phyloP scores from a whole-genome alignment of 2,113 vertebrate genomes.

The Ardeotis arabs region DNA sequence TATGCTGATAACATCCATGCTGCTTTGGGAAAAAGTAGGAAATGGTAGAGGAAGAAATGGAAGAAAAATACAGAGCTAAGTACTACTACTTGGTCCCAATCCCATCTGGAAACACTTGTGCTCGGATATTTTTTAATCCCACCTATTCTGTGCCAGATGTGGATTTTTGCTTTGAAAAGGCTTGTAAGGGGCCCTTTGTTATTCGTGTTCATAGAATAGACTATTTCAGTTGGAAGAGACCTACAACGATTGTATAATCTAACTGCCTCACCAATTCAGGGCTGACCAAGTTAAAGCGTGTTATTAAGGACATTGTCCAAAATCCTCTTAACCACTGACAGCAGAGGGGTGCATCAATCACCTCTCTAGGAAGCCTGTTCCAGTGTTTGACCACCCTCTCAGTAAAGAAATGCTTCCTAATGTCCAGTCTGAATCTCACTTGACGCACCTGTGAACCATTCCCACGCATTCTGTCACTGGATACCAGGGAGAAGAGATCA shows the following conservation, averaged over 20 bases:
- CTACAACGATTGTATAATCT: neutral
- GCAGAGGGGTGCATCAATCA: too few relatives aligned
- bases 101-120: neutral
- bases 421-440: neutral
- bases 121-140: neutral
- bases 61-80: neutral
- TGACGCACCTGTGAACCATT: neutral
- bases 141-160: neutral
- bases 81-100: neutral
- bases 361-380: neutral
- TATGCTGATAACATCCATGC: neutral
- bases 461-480: neutral
- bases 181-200: neutral
- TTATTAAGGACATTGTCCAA: neutral
- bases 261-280: neutral
- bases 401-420: neutral
- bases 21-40: neutral
- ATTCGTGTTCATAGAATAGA: neutral
- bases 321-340: too few relatives aligned
- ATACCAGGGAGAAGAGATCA: neutral
- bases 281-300: neutral
- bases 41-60: neutral
- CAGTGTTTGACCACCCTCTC: neutral
- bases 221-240: neutral
- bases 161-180: neutral